Conservation (phyloP, 2,113 vertebrate species). For the Gopherus evgoodei region DNA sequence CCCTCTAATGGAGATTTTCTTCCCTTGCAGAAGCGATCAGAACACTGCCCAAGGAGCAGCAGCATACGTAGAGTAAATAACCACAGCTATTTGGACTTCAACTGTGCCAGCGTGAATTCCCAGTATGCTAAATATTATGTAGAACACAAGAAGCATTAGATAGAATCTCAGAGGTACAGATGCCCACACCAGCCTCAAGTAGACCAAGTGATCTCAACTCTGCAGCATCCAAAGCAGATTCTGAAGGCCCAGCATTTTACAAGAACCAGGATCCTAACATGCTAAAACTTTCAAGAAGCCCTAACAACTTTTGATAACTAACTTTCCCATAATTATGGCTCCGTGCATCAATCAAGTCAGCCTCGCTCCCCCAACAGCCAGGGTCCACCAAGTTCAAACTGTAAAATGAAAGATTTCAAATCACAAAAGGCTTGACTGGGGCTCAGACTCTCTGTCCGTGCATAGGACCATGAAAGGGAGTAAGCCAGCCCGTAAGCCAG, state of each 20-base stretch:
- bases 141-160: not conserved
- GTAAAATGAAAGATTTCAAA: constrained; percentile 1
- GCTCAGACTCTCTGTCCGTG: not conserved
- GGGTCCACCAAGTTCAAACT: not conserved
- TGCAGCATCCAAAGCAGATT: not conserved
- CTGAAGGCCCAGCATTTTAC: not conserved
- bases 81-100: not conserved
- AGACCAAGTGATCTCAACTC: not conserved
- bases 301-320: not conserved
- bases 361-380: not conserved
- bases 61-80: not conserved
- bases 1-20: not conserved
- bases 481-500: not conserved
- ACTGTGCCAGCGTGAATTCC: not conserved
- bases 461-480: not conserved
- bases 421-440: not conserved
- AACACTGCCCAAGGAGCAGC: not conserved
- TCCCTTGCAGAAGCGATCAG: not conserved
- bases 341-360: not conserved
- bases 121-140: not conserved
- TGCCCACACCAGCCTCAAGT: not conserved
- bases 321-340: not conserved
- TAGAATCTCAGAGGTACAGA: not conserved
- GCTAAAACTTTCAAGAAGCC: not conserved
- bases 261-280: not conserved